Conservation (phyloP, 2,113 vertebrate species). For the Nothoprocta perdicaria region DNA sequence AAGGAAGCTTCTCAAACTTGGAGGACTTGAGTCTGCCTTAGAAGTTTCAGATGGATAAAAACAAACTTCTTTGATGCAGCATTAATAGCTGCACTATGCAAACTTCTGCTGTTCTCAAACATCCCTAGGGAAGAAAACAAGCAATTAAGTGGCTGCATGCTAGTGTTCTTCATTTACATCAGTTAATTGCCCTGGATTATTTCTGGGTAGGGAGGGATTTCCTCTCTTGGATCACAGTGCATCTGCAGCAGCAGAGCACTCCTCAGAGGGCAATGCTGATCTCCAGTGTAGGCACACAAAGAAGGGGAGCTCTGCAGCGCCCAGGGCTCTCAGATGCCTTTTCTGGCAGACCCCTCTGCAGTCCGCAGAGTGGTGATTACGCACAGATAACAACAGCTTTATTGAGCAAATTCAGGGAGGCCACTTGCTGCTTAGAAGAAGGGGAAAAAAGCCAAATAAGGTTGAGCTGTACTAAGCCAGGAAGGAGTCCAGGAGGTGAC, state of each 20-base stretch:
- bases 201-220: not conserved
- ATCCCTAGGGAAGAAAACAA: not conserved
- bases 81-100: not conserved
- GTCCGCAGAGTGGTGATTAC: conserved; percentile 58
- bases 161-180: conserved; percentile 40
- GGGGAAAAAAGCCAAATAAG: conserved; percentile 87
- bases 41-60: not conserved
- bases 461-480: conserved; percentile 76
- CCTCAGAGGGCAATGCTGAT: fast-evolving
- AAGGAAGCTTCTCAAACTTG: not conserved
- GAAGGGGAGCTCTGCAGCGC: not conserved
- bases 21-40: not conserved
- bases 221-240: not conserved
- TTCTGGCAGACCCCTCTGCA: not conserved
- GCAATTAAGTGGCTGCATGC: conserved; percentile 4
- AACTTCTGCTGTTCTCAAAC: not conserved
- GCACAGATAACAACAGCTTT: conserved; percentile 63
- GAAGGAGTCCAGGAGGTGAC: conserved; percentile 92
- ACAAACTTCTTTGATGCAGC: not conserved
- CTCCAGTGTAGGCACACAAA: not conserved
- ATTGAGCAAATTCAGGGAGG: conserved; percentile 62
- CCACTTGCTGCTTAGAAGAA: not conserved
- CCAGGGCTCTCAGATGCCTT: not conserved
- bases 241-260: not conserved
- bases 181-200: conserved; percentile 26